Evolutionary conservation across 2,888 invertebrate genomes (phyloP), one percentile per base, ranked within the genome.

Genomic region (Pterobdella sp.): DNA sequence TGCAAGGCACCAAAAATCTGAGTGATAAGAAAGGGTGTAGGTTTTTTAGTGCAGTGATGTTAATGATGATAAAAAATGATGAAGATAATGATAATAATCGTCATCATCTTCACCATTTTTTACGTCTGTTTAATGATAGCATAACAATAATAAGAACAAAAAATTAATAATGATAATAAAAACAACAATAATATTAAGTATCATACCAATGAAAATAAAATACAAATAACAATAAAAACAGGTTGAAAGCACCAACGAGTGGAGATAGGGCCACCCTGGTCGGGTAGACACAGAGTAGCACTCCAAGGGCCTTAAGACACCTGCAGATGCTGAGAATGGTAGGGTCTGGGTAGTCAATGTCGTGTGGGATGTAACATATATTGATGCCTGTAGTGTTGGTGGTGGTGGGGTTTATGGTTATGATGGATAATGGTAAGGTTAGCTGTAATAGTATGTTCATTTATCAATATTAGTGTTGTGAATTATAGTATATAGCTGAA

Each of bases 21-120:
- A 63, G 79, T 79, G 37, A 26, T 63, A n/a, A 14, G n/a, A 49
- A 14, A 49, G 14, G 52, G n/a, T 7, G n/a, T 56, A 3, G 60
- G n/a, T 22, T 4, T 56, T 7, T 22, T 56, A 56, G n/a, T 56
- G 42, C 18, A 18, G 42, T 42, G 42, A 14, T 77, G 89, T 90
- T 75, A 92, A 87, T 72, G 90, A 90, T 68, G 88, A 89, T 72
- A 88, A 79, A 0, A 94, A 91, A 86, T 98, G 91, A 97, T 97
- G 98, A 76, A 98, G 87, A 84, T 98, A 98, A 0, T 96, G 98
- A 86, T 98, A 98, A 3, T 94, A 92, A 76, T 93, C 93, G 49
- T 90, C 60, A 56, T 14, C 60, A 56, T 56, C 4, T 18, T 22
- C 4, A 22, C 7, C 18, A 42, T 42, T 22, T n/a, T n/a, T n/a